Conservation (phyloP, 1,140 invertebrate genomes). For the Meloidogyne chitwoodi region DNA sequence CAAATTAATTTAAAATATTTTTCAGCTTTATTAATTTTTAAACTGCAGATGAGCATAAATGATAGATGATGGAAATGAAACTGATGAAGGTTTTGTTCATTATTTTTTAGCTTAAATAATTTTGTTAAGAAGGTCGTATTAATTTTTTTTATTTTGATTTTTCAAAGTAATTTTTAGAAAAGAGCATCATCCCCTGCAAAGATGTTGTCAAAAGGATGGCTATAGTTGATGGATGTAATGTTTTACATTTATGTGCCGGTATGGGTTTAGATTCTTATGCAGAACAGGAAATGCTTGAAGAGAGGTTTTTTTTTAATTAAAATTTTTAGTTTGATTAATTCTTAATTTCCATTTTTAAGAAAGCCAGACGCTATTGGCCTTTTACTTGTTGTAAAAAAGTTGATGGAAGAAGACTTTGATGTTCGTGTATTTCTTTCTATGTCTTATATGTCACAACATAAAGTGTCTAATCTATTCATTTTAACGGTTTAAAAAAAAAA, state of each 20-base stretch:
- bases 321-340: not conserved
- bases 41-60: too few species aligned
- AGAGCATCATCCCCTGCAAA: not conserved
- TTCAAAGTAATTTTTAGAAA: not conserved
- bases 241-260: not conserved
- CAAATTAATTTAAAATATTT: too few species aligned
- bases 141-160: too few species aligned
- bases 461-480: slow-evolving; percentile 12
- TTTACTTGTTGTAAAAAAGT: slow-evolving; percentile 4
- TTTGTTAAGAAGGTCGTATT: too few species aligned
- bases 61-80: too few species aligned
- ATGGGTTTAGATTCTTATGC: not conserved
- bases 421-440: slow-evolving; percentile 6
- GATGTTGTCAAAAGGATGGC: not conserved
- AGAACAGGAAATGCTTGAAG: not conserved
- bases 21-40: too few species aligned
- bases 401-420: slow-evolving; percentile 13
- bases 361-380: slow-evolving; percentile 10
- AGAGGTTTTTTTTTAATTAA: not conserved
- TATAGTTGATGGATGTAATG: not conserved
- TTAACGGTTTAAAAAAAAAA: not conserved
- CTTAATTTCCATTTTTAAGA: not conserved
- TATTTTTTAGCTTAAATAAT: too few species aligned
- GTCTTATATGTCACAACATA: slow-evolving; percentile 11
- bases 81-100: too few species aligned